phyloP scores from a whole-genome alignment of 2,113 vertebrate species.

The Microtus oregoni region DNA sequence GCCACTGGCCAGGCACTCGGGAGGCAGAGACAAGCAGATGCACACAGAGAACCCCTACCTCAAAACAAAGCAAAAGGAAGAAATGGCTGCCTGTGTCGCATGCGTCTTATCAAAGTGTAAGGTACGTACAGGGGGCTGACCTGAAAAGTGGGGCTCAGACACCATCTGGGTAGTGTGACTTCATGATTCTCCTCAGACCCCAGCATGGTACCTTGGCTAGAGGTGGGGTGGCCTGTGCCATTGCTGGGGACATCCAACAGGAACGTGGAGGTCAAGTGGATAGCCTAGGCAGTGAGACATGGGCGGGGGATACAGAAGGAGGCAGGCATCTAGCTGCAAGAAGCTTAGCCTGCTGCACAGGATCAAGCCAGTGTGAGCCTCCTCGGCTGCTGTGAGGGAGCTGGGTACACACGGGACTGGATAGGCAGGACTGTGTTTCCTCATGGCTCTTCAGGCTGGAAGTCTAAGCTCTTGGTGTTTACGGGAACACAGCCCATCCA shows the following conservation, averaged over 20 bases:
- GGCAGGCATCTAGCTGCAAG: rapidly evolving
- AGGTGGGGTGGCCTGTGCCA: rapidly evolving
- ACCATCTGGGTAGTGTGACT: rapidly evolving
- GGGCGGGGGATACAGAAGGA: too few species aligned
- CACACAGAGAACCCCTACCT: background rate
- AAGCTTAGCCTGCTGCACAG: rapidly evolving
- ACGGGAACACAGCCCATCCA: rapidly evolving
- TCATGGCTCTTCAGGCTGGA: background rate
- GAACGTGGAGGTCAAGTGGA: rapidly evolving
- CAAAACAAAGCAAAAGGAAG: too few species aligned
- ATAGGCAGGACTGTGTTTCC: background rate
- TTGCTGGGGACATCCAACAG: rapidly evolving
- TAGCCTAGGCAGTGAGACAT: rapidly evolving
- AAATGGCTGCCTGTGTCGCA: rapidly evolving
- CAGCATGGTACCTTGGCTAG: background rate
- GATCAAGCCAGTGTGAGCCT: too few species aligned
- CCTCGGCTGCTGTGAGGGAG: too few species aligned
- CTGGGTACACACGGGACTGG: background rate
- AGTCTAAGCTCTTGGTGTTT: rapidly evolving
- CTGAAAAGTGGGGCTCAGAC: too few species aligned
- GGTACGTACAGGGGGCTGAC: too few species aligned
- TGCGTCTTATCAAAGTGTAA: rapidly evolving
- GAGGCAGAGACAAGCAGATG: background rate
- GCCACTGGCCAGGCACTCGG: background rate
- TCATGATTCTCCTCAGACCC: too few species aligned